Percentiles rank a stretch among this genome's conserved stretches.
phyloP scores from a whole-genome alignment of 2,113 vertebrate species.

The Syngnathus scovelli region DNA sequence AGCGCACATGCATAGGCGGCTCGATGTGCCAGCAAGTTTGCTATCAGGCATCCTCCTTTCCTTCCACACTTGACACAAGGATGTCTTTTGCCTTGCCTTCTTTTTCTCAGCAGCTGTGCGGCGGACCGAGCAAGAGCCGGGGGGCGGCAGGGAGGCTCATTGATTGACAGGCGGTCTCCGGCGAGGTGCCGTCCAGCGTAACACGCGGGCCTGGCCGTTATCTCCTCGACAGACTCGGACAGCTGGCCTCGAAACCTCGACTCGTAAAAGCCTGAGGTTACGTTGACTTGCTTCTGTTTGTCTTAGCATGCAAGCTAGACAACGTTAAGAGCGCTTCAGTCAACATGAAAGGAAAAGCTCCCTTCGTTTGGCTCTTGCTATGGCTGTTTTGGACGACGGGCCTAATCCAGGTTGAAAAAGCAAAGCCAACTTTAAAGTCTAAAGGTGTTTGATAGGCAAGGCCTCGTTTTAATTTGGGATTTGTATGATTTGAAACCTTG shows the following conservation, averaged over 20 bases:
- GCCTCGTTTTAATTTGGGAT: too few relatives aligned
- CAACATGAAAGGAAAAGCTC: too few relatives aligned
- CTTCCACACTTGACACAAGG: neutral
- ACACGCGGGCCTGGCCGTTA: conserved; percentile 31
- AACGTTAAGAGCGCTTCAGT: too few relatives aligned
- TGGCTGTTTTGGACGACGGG: too few relatives aligned
- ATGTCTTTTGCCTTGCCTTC: neutral
- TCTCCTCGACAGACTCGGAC: conserved; percentile 50
- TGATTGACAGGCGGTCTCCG: conserved; percentile 56
- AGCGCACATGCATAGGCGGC: too few relatives aligned
- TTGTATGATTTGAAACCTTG: too few relatives aligned
- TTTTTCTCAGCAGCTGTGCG: neutral
- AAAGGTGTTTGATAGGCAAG: too few relatives aligned
- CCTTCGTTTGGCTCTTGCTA: too few relatives aligned
- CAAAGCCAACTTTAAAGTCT: too few relatives aligned
- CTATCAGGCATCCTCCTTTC: neutral
- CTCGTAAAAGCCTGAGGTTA: conserved; percentile 31
- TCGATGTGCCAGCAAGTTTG: too few relatives aligned
- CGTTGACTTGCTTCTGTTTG: conserved; percentile 3
- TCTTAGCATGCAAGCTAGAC: neutral
- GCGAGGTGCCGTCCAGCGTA: conserved; percentile 44
- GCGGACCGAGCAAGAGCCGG: neutral
- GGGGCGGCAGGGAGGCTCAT: conserved; percentile 5
- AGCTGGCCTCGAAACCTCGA: conserved; percentile 20
- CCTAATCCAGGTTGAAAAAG: too few relatives aligned